Evolutionary conservation across 1,140 invertebrate species (phyloP).

Genomic region (Aphis craccivora): DNA sequence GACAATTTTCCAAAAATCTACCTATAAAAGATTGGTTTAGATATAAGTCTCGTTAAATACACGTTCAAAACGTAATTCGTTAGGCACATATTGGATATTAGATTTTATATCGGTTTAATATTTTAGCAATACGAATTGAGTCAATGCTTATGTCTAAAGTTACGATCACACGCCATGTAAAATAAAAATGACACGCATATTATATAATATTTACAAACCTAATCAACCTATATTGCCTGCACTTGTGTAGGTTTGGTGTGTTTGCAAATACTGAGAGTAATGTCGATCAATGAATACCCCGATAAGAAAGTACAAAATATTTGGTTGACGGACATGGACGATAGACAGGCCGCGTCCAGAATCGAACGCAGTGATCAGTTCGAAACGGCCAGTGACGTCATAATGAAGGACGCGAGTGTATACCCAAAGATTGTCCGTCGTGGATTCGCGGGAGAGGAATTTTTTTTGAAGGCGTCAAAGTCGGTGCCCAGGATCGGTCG

Average conservation of each 20-base stretch:
- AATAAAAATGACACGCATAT: neutral
- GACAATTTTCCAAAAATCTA: neutral
- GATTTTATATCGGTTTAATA: neutral
- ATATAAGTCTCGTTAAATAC: too few species aligned
- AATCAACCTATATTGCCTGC: neutral
- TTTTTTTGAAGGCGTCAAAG: slow-evolving; percentile 55
- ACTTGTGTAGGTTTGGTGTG: slow-evolving; percentile 16
- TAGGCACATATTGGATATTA: too few species aligned
- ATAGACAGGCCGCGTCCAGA: neutral
- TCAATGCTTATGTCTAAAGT: neutral
- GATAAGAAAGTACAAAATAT: neutral
- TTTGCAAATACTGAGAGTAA: neutral
- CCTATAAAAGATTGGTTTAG: too few species aligned
- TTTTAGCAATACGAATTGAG: neutral
- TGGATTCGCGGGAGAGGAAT: slow-evolving; percentile 56
- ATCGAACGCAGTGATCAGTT: neutral
- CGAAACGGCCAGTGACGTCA: neutral
- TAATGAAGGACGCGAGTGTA: neutral
- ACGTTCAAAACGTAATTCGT: neutral
- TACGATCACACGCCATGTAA: neutral
- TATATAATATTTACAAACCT: too few species aligned
- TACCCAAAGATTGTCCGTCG: slow-evolving; percentile 31
- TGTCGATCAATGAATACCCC: neutral
- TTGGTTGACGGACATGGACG: slow-evolving; percentile 24
- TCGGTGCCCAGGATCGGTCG: slow-evolving; percentile 56